These are phyloP conservation scores for Kuschelorhynchus macadamiae DNA, from an alignment of 2,888 invertebrate species.

Conservation along the genomic window DNA sequence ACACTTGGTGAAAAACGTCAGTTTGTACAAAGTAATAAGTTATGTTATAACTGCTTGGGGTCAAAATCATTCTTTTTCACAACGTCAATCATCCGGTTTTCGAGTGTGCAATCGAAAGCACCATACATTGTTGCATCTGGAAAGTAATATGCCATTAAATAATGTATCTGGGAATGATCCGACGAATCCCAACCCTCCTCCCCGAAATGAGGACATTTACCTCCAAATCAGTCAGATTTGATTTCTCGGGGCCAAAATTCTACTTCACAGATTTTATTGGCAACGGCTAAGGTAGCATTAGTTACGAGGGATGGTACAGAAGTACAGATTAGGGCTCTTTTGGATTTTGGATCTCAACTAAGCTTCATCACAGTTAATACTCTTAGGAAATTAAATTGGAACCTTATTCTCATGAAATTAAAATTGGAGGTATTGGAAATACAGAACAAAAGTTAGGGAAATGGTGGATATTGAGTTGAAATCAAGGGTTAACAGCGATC, in stretches of 20 bases:
- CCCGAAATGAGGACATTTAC: neutral
- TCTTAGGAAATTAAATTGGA: slow-evolving; percentile 9
- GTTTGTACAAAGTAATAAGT: slow-evolving; percentile 16
- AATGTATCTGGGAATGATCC: no score
- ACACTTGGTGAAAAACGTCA: slow-evolving; percentile 4
- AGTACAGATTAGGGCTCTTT: slow-evolving; percentile 4
- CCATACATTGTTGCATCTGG: neutral
- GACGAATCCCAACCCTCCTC: no score
- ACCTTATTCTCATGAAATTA: slow-evolving; percentile 1
- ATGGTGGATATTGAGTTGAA: slow-evolving; percentile 13
- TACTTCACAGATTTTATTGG: slow-evolving; percentile 13
- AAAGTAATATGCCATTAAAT: neutral
- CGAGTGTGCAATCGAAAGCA: slow-evolving; percentile 14
- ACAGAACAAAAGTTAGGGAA: slow-evolving; percentile 5
- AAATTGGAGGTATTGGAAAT: slow-evolving; percentile 20
- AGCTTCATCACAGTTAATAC: slow-evolving; percentile 4
- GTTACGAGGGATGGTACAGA: neutral
- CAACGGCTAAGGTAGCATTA: slow-evolving; percentile 5
- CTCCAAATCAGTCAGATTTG: slow-evolving; percentile 1
- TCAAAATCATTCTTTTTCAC: slow-evolving; percentile 8
- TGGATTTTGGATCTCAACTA: slow-evolving; percentile 16
- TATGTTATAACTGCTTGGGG: slow-evolving; percentile 13
- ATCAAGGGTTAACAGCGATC: neutral
- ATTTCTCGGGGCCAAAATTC: slow-evolving; percentile 11
- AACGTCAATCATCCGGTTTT: slow-evolving; percentile 10